Conservation (phyloP, 2,888 invertebrate genomes). For the Hymenopus coronatus region DNA sequence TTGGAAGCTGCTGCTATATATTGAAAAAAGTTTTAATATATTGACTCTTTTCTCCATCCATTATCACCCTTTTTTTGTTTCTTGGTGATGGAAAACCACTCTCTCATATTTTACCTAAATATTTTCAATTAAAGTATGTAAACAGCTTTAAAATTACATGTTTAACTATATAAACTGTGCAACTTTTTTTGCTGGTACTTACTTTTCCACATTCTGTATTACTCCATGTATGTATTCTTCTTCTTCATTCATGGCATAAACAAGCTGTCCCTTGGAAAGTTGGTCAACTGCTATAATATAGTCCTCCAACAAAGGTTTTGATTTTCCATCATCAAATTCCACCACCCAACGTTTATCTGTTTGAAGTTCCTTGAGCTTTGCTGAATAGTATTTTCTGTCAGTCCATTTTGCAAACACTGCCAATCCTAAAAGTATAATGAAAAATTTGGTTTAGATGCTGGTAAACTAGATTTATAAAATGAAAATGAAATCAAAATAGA, state of each 20-base stretch:
- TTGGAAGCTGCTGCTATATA: no score
- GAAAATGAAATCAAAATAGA: no score
- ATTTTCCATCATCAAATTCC: constrained; percentile 62
- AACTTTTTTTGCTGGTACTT: background rate
- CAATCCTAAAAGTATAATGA: background rate
- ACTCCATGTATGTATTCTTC: constrained; percentile 56
- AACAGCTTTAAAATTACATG: no score
- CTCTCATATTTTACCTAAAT: no score
- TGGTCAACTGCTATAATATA: constrained; percentile 50
- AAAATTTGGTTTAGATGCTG: no score
- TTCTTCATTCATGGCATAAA: constrained; percentile 55
- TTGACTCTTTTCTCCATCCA: no score
- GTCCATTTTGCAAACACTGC: constrained; percentile 65
- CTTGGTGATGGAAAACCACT: no score
- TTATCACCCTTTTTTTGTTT: no score
- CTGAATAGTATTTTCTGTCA: constrained; percentile 66
- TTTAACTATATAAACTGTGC: no score
- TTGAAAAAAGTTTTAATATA: no score
- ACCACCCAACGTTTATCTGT: constrained; percentile 59
- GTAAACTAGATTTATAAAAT: no score
- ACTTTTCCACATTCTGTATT: constrained; percentile 46
- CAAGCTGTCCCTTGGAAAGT: constrained; percentile 53
- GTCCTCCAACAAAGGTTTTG: constrained; percentile 57
- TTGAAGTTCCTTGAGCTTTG: constrained; percentile 56
- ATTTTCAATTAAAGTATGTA: no score